Base-by-base conservation (phyloP, 2,113 vertebrate genomes). In the Neolamprologus ventralis region DNA sequence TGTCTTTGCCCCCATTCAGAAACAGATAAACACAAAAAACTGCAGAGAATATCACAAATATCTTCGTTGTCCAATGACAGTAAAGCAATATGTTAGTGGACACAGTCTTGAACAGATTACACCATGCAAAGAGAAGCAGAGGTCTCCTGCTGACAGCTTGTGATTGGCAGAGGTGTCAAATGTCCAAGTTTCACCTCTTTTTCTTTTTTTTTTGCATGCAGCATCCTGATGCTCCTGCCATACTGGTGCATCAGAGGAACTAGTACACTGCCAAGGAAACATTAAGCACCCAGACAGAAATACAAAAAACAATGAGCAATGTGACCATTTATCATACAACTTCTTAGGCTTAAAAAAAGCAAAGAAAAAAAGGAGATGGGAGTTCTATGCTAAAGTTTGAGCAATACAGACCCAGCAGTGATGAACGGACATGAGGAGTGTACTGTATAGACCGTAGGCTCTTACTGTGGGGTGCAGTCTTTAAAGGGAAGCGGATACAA, bases 91-190 rank as follows among this genome's bases (percentile, higher is more conserved):
- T 95, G 94, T 95, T 88, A 91, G 89, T 89, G 92, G 90, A 94
- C 71, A 49, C 71, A 49, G 71, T 78, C 71, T 78, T 78, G 42
- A 31, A 78, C 91, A 89, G 89, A 85, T 86, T 93, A 95, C 81
- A 88, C 91, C 96, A 96, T 96, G 96, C 96, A 96, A 86, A 92
- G 89, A 93, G 89, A 93, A 94, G 92, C 89, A 58, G 90, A 91
- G 90, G 89, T 87, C 83, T 91, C 84, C 88, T 6, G 80, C 82
- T 31, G 79, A 86, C 84, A 83, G 85, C 89, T 80, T 81, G 84
- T 87, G 85, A 86, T 49, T 87, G 87, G 90, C 86, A 83, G 89
- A 75, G 73, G 33, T 75, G 85, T 92, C 92, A 87, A 80, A 11
- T 82, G 73, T 78, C 73, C 73, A 51, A 78, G 42, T 49, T 54